phyloP scores from a whole-genome alignment of 2,113 vertebrate species.

The Tringa solitaria region DNA sequence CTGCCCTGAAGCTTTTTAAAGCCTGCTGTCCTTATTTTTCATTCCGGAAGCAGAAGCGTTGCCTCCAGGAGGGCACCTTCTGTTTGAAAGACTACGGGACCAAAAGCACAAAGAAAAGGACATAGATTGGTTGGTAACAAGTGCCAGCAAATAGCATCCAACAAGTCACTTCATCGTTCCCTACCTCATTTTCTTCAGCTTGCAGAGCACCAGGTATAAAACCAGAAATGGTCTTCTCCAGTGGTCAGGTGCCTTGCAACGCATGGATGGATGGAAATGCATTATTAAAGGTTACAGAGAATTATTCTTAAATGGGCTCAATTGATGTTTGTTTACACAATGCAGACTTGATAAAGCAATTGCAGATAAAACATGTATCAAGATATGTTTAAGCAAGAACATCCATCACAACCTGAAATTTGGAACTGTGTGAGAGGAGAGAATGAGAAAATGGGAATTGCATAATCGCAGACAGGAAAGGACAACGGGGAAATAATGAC shows the following conservation, averaged over 20 bases:
- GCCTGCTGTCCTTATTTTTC: constrained; percentile 31
- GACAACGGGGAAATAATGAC: constrained; percentile 7
- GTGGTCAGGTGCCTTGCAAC: accelerated
- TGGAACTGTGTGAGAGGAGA: neutral
- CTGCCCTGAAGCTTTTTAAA: constrained; percentile 39
- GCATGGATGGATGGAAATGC: neutral
- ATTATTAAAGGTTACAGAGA: neutral
- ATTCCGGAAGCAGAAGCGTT: neutral
- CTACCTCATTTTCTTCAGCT: neutral
- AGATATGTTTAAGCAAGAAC: neutral
- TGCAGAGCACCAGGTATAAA: neutral
- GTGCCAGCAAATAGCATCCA: neutral
- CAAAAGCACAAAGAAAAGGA: neutral
- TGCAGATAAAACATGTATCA: neutral
- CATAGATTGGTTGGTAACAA: neutral
- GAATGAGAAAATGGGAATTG: neutral
- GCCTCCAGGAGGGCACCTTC: neutral
- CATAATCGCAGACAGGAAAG: neutral
- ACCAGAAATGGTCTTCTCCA: neutral
- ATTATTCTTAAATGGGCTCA: neutral
- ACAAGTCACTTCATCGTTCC: neutral
- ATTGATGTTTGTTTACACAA: neutral
- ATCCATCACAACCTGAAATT: neutral
- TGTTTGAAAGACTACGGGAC: neutral
- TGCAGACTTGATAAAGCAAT: neutral